Base-by-base conservation (phyloP, 2,113 vertebrate genomes). In the Onychostoma macrolepis region DNA sequence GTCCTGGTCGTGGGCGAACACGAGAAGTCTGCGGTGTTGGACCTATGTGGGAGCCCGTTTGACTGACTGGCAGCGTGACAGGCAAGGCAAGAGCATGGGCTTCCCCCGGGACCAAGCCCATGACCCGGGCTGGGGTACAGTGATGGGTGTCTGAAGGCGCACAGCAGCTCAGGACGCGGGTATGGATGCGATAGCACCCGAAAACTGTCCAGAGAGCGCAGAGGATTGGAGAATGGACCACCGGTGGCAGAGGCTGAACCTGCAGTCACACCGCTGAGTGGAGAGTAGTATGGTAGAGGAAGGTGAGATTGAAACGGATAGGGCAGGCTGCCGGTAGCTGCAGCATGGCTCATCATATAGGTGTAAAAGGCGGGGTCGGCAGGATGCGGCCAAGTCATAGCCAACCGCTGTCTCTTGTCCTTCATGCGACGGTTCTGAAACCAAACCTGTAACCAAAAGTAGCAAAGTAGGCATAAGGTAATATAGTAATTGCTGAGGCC, bases 381-480 rank as follows among this genome's bases (percentile, higher is more conserved):
- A 0, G 98, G 98, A 91, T 99, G 98, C 83, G 98, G 98, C 98
- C 98, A 99, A 45, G 98, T 98, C 98, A 99, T 98, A 78, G 98
- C 98, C 90, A 99, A 93, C 28, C 98, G 96, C 93, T 99, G 98
- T 48, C 98, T 91, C 89, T 99, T 99, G 95, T 99, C 98, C 93
- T 99, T 99, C 98, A 99, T 99, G 90, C 98, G 94, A 82, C 98
- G 96, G 94, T 99, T 99, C 95, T 99, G 98, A 94, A 99, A 99
- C 98, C 98, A 99, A 86, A 99, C 98, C 98, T 99, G 94, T 38
- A 28, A 82, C 87, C 72, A 72, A 71, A 28, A 87, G 33, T 74
- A 56, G n/a, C 13, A 65, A 65, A 81, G n/a, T 7, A 65, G 13
- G 5, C 17, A 69, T 48, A 15, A 48, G 28, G 9, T 48, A 83